Percentiles rank a stretch among this genome's conserved stretches.
phyloP scores from a whole-genome alignment of 2,113 vertebrate genomes.

The Gallinago paraguaiae region DNA sequence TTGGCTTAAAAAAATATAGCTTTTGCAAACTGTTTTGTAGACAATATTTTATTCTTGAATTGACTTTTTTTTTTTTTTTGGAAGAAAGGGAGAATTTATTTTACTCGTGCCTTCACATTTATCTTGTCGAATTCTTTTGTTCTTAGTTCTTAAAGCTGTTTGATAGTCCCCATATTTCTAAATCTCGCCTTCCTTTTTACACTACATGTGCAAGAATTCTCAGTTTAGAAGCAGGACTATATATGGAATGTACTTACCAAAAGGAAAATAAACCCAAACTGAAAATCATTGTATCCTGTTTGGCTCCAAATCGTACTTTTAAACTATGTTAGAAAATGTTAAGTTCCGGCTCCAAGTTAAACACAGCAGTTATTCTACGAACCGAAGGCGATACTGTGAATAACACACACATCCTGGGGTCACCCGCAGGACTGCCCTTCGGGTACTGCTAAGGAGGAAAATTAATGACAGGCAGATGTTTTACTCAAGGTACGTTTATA shows the following conservation, averaged over 20 bases:
- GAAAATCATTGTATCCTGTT: neutral
- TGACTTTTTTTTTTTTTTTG: neutral
- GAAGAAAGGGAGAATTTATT: neutral
- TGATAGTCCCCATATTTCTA: neutral
- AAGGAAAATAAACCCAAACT: slow-evolving; percentile 36
- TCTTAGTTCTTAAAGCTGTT: neutral
- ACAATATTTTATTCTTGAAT: neutral
- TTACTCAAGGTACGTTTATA: neutral
- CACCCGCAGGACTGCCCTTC: neutral
- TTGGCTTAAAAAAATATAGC: neutral
- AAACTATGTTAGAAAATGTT: neutral
- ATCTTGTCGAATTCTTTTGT: neutral
- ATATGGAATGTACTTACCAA: slow-evolving; percentile 8
- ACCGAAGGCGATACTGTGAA: neutral
- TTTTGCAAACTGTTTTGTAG: neutral
- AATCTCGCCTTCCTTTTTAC: neutral
- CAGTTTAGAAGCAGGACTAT: neutral
- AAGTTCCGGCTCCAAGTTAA: slow-evolving; percentile 11
- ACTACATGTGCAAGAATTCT: neutral
- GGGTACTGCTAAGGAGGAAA: neutral
- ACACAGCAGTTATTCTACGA: neutral
- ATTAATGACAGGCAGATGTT: slow-evolving; percentile 24
- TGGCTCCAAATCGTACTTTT: neutral
- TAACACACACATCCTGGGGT: neutral
- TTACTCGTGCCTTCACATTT: neutral